A percentile compares a stretch with the other conserved stretches of the same genome.
These are phyloP conservation scores for Portunus trituberculatus DNA, from an alignment of 1,140 invertebrate species.

Conservation along the genomic window DNA sequence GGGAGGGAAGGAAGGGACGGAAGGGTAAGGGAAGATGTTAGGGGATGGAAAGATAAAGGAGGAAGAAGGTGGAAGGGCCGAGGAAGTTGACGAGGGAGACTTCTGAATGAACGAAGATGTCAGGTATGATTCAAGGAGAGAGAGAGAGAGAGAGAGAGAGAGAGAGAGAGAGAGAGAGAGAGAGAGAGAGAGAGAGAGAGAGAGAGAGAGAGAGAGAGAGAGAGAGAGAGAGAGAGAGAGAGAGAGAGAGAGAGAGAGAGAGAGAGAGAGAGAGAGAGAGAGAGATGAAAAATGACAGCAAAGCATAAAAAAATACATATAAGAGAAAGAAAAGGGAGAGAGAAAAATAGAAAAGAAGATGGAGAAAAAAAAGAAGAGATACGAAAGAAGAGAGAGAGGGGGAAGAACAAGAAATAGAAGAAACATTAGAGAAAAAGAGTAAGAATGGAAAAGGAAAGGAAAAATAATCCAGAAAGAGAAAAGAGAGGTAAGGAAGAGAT, in stretches of 20 bases:
- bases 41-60: neutral
- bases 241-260: conserved; percentile 2
- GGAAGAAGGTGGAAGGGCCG: no score
- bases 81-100: no score
- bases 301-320: neutral
- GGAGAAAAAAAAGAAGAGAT: neutral
- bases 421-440: neutral
- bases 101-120: no score
- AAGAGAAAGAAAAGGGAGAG: conserved; percentile 4
- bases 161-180: no score
- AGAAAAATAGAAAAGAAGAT: neutral
- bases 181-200: neutral
- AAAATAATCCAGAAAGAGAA: neutral
- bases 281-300: neutral
- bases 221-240: conserved; percentile 22
- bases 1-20: neutral
- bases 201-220: conserved; percentile 18
- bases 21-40: no score
- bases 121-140: no score
- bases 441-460: neutral
- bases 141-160: no score
- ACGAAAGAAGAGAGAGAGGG: neutral
- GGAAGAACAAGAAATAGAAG: neutral
- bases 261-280: conserved; percentile 36
- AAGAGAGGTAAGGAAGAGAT: neutral